These are phyloP conservation scores for Euwallacea similis DNA, from an alignment of 1,140 invertebrate species.

Conservation along the genomic window DNA sequence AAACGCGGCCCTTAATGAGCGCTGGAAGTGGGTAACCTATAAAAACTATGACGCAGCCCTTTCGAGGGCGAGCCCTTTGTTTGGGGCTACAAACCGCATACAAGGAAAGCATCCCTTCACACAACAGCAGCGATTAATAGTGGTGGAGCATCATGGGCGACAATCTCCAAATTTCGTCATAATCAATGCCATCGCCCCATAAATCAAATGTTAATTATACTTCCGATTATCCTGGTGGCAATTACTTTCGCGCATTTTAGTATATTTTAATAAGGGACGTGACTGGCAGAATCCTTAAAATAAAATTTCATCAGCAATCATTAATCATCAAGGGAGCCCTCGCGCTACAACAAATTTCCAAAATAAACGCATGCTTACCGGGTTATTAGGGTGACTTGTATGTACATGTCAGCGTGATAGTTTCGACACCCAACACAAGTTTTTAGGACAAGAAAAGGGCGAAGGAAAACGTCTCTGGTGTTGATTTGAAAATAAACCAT, in stretches of 20 bases:
- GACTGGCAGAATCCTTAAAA: conserved; percentile 26
- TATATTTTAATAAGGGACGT: conserved; percentile 33
- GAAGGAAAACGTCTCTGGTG: too few relatives aligned
- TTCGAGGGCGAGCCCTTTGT: too few relatives aligned
- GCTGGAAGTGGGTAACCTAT: too few relatives aligned
- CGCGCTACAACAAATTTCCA: conserved; percentile 29
- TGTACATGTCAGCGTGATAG: not conserved
- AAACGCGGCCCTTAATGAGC: too few relatives aligned
- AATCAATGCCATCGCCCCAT: conserved; percentile 14
- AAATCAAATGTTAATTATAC: conserved; percentile 36
- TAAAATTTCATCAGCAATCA: conserved; percentile 33
- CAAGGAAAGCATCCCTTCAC: too few relatives aligned
- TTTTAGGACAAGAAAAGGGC: too few relatives aligned
- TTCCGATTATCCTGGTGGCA: conserved; percentile 29
- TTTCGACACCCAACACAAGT: not conserved
- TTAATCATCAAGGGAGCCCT: conserved; percentile 24
- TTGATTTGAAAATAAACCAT: too few relatives aligned
- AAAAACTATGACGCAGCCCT: too few relatives aligned
- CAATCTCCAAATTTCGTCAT: conserved; percentile 22
- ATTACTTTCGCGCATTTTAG: conserved; percentile 37
- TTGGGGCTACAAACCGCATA: too few relatives aligned
- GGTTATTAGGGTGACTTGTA: conserved; percentile 22
- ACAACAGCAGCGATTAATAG: too few relatives aligned
- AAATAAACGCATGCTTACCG: conserved; percentile 34
- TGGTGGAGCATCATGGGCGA: not conserved